Evolutionary conservation across 2,888 invertebrate genomes (phyloP), one percentile per base, ranked within the genome.

Genomic region (Brachypalpus laphriformis): DNA sequence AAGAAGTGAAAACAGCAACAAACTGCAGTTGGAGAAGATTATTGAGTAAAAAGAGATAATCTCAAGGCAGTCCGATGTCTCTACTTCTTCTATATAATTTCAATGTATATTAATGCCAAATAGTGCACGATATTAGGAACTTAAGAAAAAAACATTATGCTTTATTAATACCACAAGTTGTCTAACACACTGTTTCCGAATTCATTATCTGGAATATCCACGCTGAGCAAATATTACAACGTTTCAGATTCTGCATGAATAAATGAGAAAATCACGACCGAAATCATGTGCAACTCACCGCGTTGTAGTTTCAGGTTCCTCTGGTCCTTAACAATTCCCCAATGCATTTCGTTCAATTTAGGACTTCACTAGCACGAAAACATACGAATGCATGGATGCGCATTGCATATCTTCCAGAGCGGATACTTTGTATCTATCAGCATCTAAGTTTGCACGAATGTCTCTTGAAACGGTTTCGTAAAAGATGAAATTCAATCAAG

Each of bases 401-500:
- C n/a, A n/a, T n/a, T n/a, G n/a, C n/a, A n/a, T n/a, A n/a, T n/a
- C n/a, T n/a, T n/a, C n/a, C n/a, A n/a, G n/a, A n/a, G n/a, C n/a
- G n/a, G n/a, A n/a, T n/a, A n/a, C n/a, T n/a, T n/a, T n/a, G n/a
- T n/a, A n/a, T n/a, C n/a, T n/a, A n/a, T n/a, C n/a, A n/a, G n/a
- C n/a, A n/a, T n/a, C n/a, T n/a, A n/a, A n/a, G 25, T 25, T 28
- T 25, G 16, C 11, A 45, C 22, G 8, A 2, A 2, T 5, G 14
- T 61, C 25, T 25, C 42, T 31, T 42, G 3, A 61, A 25, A 25
- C 6, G 8, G 9, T 16, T 16, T n/a, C 28, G 14, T 14, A 28
- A 54, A 40, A 51, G 14, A 54, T 68, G 22, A 68, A 68, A 54
- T 54, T 68, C 25, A 54, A 54, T 68, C 40, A 42, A 42, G 18